Evolutionary conservation across 1,140 invertebrate genomes (phyloP).

Genomic region (Melipona quadrifasciata): DNA sequence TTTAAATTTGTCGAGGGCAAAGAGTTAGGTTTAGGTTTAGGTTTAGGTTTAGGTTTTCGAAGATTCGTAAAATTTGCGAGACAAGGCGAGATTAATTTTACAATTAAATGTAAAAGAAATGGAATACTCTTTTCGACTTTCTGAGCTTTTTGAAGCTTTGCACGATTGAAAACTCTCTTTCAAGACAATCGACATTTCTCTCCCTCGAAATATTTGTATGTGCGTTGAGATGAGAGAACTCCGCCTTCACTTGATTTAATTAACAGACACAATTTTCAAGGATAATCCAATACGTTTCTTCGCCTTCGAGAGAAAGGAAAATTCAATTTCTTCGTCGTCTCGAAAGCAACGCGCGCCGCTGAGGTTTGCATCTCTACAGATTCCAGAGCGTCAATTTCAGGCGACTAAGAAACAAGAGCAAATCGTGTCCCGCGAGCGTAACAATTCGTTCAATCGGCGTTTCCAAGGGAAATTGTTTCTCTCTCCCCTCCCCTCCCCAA

Average conservation of each 20-base stretch:
- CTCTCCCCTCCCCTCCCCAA: background rate
- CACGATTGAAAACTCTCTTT: too few species aligned
- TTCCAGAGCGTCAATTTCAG: background rate
- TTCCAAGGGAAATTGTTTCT: slow-evolving; percentile 1
- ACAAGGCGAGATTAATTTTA: too few species aligned
- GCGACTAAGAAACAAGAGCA: background rate
- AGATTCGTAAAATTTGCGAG: too few species aligned
- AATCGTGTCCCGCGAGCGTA: background rate
- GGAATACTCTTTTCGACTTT: too few species aligned
- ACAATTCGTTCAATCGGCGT: background rate
- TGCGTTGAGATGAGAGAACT: too few species aligned
- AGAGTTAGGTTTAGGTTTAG: too few species aligned
- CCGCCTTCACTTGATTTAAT: background rate
- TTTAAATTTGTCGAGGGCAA: too few species aligned
- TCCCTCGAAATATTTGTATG: background rate
- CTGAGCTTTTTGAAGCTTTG: too few species aligned
- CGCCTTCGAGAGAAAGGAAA: background rate
- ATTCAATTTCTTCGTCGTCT: background rate
- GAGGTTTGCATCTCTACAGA: slow-evolving; percentile 6
- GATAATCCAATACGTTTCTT: background rate
- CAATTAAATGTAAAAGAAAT: too few species aligned
- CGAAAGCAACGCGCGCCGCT: slow-evolving; percentile 11
- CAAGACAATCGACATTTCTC: background rate
- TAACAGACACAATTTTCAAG: background rate
- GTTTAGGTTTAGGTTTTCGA: too few species aligned